Base-by-base conservation (phyloP, 53 echinoderm and acorn worm genomes). In the Patiria pectinifera region DNA sequence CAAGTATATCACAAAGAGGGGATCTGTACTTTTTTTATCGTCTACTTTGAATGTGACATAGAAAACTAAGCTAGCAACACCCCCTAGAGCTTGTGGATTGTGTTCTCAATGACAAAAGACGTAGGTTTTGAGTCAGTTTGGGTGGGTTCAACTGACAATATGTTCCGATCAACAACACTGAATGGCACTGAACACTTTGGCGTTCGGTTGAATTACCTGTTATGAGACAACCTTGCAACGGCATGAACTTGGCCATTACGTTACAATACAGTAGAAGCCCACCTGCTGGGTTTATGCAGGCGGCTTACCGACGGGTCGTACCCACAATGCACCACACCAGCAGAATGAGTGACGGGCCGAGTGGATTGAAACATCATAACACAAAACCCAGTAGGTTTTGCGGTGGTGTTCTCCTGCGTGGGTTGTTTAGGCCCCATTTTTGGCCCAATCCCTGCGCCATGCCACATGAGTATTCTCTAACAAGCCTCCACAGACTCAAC, bases 381-480 rank as follows among this genome's bases (percentile, higher is more conserved):
- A 6, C n/a, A 48, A 69, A 90, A 90, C 66, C 90, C 47, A 44
- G 48, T 46, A 46, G 63, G 66, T 71, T 53, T 53, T 53, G 53
- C 49, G 16, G 80, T 46, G 80, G 79, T 82, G 23, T 82, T 3
- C 77, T 63, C 62, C 59, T 80, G 80, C 80, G n/a, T 66, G 89
- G 89, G 80, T 35, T 25, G 60, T 62, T 45, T 23, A 77, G 25
- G 35, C 35, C 35, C 35, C 53, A 53, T 53, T 5, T 53, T 53
- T 53, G 53, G 53, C 46, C 63, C 11, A 66, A 80, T 43, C 9
- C 62, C 18, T 45, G n/a, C 7, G 21, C 86, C 23, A 25, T 14
- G 45, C 88, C 78, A 35, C 77, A 80, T 81, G 90, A 24, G 90
- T 90, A 90, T 90, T 62, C 47, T n/a, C 62, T 46, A 80, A 90